A percentile compares a stretch with the other conserved stretches of the same genome.
Evolutionary conservation across 2,113 vertebrate species (phyloP).

Genomic region (Tautogolabrus adspersus): DNA sequence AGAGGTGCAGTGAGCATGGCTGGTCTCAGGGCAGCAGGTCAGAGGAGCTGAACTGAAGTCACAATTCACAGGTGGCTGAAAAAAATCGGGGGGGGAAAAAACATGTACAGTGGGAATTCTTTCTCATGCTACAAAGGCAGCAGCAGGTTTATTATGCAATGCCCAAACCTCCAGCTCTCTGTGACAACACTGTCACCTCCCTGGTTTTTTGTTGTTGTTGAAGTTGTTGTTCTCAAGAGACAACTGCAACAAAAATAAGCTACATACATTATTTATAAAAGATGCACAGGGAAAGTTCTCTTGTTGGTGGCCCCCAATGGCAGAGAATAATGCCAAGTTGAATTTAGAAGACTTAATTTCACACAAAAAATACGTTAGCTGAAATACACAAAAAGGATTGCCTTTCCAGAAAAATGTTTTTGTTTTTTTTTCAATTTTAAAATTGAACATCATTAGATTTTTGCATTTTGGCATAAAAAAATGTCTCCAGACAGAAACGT

Average conservation of each 20-base stretch:
- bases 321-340: background rate
- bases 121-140: background rate
- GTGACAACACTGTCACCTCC: constrained; percentile 5
- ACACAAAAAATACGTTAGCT: background rate
- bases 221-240: constrained; percentile 1
- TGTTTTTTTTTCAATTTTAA: background rate
- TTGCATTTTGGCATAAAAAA: background rate
- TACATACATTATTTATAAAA: constrained; percentile 26
- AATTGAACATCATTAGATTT: too few species aligned
- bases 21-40: constrained; percentile 43
- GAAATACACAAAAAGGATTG: background rate
- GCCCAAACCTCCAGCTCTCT: background rate
- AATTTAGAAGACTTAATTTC: constrained; percentile 7
- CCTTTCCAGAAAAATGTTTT: background rate
- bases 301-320: constrained; percentile 2
- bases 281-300: background rate
- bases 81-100: background rate
- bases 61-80: constrained; percentile 39
- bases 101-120: background rate
- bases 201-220: background rate
- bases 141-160: background rate
- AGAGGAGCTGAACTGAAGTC: constrained; percentile 53
- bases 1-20: constrained; percentile 37
- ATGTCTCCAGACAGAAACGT: background rate
- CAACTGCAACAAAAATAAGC: constrained; percentile 4